Base-by-base conservation (phyloP, 2,888 invertebrate genomes). In the Plagodis dolabraria region DNA sequence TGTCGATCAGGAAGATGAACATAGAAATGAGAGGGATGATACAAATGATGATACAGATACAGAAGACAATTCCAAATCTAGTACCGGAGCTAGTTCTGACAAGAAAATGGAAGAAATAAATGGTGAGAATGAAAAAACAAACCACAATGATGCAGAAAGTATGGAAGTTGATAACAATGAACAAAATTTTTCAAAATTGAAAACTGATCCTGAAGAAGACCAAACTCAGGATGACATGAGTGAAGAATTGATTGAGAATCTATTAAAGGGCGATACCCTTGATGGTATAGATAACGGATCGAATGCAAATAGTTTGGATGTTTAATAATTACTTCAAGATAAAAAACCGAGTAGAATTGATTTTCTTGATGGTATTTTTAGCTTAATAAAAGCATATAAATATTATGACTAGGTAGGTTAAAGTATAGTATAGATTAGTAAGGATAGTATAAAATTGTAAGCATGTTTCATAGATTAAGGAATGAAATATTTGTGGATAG, bases 221-320 rank as follows among this genome's bases (percentile, higher is more conserved):
- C 80, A 82, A 70, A 64, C 63, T 34, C 77, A 83, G 57, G 86
- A 85, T 62, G 89, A 89, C 67, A 85, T 86, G 74, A 86, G 82
- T 69, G 86, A 87, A 42, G 86, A 89, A 64, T 75, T 85, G 74
- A 88, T 88, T 63, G 84, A 89, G 62, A 81, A 74, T 59, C 76
- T 89, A 53, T 71, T 89, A 53, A 83, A 85, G 64, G 87, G 82
- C 63, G 85, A 85, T 61, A 77, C 71, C 59, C 65, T 67, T 56
- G 74, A 67, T 34, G 77, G 64, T 58, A 57, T 58, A 8, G 61
- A 60, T 50, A 62, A 59, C 45, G 52, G 66, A 34, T 55, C 51
- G 7, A 60, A 60, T 53, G 33, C 47, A 35, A 60, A 53, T 46
- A 61, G 53, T 46, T 22, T 57, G 66, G 66, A 70, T 58, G 61